Evolutionary conservation across 2,113 vertebrate genomes (phyloP).

Genomic region (Pygoscelis antarcticus): DNA sequence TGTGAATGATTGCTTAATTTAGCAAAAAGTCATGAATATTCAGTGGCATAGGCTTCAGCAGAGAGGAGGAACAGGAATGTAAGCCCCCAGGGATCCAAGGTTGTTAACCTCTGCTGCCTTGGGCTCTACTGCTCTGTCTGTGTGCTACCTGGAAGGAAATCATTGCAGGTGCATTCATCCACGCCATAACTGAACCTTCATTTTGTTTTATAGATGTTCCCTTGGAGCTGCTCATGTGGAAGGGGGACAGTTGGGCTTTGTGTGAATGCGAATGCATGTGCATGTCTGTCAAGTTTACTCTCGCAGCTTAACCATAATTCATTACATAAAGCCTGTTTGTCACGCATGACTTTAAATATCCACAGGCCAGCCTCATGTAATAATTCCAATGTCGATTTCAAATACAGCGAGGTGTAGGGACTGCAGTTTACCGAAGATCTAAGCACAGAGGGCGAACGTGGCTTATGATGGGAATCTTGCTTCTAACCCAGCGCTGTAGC

Average conservation of each 20-base stretch:
- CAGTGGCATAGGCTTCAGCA: neutral
- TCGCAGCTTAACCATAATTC: neutral
- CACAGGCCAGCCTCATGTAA: neutral
- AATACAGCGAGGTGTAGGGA: neutral
- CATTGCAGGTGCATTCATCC: neutral
- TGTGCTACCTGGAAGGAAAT: slow-evolving; percentile 4
- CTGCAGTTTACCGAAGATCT: neutral
- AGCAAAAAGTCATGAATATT: slow-evolving; percentile 7
- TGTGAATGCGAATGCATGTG: neutral
- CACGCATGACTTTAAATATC: slow-evolving; percentile 24
- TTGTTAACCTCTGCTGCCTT: neutral
- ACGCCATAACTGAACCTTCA: neutral
- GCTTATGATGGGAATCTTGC: neutral
- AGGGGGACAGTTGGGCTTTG: slow-evolving; percentile 34
- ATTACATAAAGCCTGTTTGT: slow-evolving; percentile 58
- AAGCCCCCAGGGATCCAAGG: neutral
- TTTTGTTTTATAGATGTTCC: neutral
- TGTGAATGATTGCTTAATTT: slow-evolving; percentile 27
- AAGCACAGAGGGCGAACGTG: neutral
- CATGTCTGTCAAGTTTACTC: slow-evolving; percentile 25
- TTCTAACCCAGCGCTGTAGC: neutral
- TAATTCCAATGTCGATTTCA: neutral
- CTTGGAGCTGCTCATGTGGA: slow-evolving; percentile 33
- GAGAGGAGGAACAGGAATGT: neutral
- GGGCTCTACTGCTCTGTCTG: neutral